Evolutionary conservation across 2,888 invertebrate genomes (phyloP).

Genomic region (Artemia sinica): DNA sequence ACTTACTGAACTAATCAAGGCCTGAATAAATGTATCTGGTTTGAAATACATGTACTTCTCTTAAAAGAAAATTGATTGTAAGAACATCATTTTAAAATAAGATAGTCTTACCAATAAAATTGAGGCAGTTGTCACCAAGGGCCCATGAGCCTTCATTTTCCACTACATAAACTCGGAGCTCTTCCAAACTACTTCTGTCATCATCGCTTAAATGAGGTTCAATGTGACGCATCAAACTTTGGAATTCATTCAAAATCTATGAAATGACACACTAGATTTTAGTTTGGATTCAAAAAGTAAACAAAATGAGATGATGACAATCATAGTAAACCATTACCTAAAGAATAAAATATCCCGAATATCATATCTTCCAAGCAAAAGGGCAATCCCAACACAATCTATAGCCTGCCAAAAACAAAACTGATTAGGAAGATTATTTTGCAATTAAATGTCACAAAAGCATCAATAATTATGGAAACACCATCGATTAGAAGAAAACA

Average conservation of each 20-base stretch:
- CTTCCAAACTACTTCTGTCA: conserved; percentile 56
- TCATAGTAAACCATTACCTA: no score
- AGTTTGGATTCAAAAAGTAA: no score
- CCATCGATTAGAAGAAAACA: background rate
- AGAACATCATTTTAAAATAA: no score
- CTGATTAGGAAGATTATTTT: no score
- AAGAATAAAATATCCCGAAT: background rate
- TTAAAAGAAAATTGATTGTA: no score
- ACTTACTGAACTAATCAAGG: no score
- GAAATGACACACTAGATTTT: background rate
- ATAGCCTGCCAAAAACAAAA: no score
- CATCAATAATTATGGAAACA: background rate
- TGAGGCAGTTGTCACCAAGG: conserved; percentile 66
- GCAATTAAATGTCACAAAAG: background rate
- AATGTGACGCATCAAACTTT: conserved; percentile 47
- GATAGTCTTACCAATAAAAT: conserved; percentile 48
- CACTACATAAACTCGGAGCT: conserved; percentile 68
- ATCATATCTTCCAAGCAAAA: no score
- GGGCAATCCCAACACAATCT: no score
- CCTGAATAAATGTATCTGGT: no score
- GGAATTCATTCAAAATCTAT: conserved; percentile 47
- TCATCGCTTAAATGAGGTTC: conserved; percentile 53
- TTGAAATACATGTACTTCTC: no score
- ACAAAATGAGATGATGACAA: no score
- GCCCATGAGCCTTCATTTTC: conserved; percentile 85